Percentiles rank a stretch among this genome's conserved stretches.
Evolutionary conservation across 2,113 vertebrate genomes (phyloP).

Genomic region (Oceanodroma tethys): DNA sequence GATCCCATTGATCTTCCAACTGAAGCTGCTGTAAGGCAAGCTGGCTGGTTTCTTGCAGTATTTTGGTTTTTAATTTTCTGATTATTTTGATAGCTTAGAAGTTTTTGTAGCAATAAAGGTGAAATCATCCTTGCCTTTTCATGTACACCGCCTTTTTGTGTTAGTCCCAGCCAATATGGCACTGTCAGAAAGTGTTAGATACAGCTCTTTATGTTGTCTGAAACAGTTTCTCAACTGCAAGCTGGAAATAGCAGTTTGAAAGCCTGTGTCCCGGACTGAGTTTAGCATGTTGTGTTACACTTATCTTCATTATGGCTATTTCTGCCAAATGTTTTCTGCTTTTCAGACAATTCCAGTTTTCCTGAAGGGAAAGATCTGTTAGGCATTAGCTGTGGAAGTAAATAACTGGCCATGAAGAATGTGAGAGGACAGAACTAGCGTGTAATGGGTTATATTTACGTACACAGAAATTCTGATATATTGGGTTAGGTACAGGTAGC

Average conservation of each 20-base stretch:
- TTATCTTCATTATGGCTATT: constrained; percentile 39
- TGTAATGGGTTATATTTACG: not conserved
- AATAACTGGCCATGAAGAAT: not conserved
- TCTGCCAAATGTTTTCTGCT: constrained; percentile 13
- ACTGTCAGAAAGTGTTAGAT: constrained; percentile 52
- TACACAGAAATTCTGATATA: not conserved
- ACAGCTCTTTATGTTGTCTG: constrained; percentile 46
- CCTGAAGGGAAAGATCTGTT: not conserved
- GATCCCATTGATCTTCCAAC: not conserved
- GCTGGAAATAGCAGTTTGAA: constrained; percentile 39
- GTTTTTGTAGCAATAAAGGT: not conserved
- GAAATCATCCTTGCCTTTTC: constrained; percentile 21
- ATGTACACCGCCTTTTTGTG: not conserved
- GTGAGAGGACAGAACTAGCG: not conserved
- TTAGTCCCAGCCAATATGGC: constrained; percentile 41
- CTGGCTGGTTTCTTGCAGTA: not conserved
- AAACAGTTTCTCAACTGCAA: constrained; percentile 30
- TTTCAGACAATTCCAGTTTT: constrained; percentile 3
- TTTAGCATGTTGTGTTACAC: constrained; percentile 20
- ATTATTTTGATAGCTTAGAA: constrained; percentile 11
- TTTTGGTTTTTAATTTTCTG: not conserved
- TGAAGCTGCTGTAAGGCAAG: not conserved
- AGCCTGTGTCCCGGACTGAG: not conserved
- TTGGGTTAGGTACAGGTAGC: not conserved
- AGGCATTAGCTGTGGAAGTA: not conserved